phyloP scores from a whole-genome alignment of 1,140 invertebrate species.

The Drosophila takahashii region DNA sequence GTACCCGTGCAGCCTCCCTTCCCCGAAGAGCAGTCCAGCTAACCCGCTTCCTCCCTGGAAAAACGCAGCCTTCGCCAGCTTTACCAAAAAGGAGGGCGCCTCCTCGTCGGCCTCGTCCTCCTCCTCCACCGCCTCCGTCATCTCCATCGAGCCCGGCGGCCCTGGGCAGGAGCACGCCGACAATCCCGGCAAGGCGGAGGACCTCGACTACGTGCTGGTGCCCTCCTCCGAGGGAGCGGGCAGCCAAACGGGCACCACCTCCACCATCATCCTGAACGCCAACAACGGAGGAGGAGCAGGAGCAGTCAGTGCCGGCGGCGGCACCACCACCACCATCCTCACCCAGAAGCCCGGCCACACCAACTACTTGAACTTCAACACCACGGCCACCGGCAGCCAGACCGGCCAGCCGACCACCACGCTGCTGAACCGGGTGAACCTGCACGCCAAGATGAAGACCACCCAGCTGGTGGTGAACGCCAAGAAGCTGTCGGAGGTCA shows the following conservation, averaged over 20 bases:
- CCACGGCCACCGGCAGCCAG: constrained; percentile 21
- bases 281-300: constrained; percentile 42
- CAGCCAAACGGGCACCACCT: neutral
- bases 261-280: constrained; percentile 25
- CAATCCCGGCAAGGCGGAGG: constrained; percentile 37
- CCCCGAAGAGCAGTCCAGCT: neutral
- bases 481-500: constrained; percentile 74
- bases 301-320: neutral
- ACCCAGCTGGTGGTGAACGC: constrained; percentile 71
- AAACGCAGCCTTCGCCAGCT: constrained; percentile 59
- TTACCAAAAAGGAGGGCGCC: constrained; percentile 70
- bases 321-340: constrained; percentile 33
- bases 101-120: constrained; percentile 58
- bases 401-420: constrained; percentile 44
- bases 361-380: constrained; percentile 62
- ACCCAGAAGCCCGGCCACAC: constrained; percentile 41
- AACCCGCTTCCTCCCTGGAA: neutral
- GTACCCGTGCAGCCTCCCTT: neutral
- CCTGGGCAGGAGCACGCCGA: constrained; percentile 22
- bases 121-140: constrained; percentile 65
- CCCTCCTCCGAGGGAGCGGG: constrained; percentile 19
- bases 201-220: constrained; percentile 57
- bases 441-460: constrained; percentile 65
- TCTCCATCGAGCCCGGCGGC: constrained; percentile 61
- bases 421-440: constrained; percentile 61